Evolutionary conservation across 2,888 invertebrate genomes (phyloP).

Genomic region (Lasius platythorax): DNA sequence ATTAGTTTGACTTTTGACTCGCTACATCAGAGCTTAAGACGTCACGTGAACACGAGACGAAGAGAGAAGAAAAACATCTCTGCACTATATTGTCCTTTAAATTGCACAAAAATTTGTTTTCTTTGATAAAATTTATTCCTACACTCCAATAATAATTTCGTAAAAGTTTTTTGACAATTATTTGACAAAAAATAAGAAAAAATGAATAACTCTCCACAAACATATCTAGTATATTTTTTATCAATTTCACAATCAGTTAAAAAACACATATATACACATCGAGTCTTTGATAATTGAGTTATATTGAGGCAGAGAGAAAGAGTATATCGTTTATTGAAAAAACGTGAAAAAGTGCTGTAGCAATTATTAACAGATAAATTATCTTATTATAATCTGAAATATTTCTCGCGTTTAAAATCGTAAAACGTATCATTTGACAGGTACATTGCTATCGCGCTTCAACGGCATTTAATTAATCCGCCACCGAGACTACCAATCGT

Average conservation of each 20-base stretch:
- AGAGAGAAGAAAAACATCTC: background rate
- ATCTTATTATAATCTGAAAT: conserved; percentile 2
- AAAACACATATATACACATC: no score
- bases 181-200: background rate
- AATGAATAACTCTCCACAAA: background rate
- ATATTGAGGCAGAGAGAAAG: background rate
- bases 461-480: conserved; percentile 34
- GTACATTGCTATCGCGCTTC: background rate
- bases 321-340: background rate
- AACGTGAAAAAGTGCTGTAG: background rate
- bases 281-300: background rate
- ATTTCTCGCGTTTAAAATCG: conserved; percentile 3
- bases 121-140: background rate
- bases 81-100: background rate
- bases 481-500: conserved; percentile 20
- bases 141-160: background rate
- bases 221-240: background rate
- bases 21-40: background rate
- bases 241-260: background rate
- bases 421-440: background rate
- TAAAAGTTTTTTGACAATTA: background rate
- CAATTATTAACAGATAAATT: background rate
- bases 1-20: conserved; percentile 3
- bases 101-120: background rate
- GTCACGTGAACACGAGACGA: background rate